Evolutionary conservation across 2,888 invertebrate genomes (phyloP).

Genomic region (Galeruca laticollis): DNA sequence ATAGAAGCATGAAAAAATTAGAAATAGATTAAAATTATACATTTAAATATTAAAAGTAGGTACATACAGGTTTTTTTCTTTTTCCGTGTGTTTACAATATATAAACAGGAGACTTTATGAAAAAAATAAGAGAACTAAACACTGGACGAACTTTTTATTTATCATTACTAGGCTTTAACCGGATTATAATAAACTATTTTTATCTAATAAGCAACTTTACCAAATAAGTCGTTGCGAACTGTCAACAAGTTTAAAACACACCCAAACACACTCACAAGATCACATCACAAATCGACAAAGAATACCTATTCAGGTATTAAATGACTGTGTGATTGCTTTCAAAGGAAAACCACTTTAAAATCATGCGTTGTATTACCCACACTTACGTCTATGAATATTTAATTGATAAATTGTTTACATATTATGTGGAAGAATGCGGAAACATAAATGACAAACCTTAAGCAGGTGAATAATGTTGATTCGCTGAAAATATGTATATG

Average conservation of each 20-base stretch:
- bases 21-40: too few relatives aligned
- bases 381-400: slow-evolving; percentile 17
- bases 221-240: too few relatives aligned
- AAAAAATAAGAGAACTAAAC: too few relatives aligned
- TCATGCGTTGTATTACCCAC: slow-evolving; percentile 8
- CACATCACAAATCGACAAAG: neutral
- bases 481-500: neutral
- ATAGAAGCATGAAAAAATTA: too few relatives aligned
- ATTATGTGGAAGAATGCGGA: slow-evolving; percentile 42
- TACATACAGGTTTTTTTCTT: too few relatives aligned
- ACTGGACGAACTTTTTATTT: too few relatives aligned
- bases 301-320: slow-evolving; percentile 1
- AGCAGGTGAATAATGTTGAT: slow-evolving; percentile 22
- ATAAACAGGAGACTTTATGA: too few relatives aligned
- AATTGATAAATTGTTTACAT: slow-evolving; percentile 34
- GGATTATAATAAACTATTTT: too few relatives aligned
- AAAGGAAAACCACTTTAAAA: slow-evolving; percentile 5
- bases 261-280: slow-evolving; percentile 3
- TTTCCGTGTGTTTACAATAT: too few relatives aligned
- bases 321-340: neutral
- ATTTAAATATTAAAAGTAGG: too few relatives aligned
- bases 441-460: slow-evolving; percentile 30
- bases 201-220: too few relatives aligned
- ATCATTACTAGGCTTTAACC: too few relatives aligned
- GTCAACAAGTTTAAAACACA: neutral